phyloP scores from a whole-genome alignment of 2,888 invertebrate genomes.

The Xestoiulus laeticollis region DNA sequence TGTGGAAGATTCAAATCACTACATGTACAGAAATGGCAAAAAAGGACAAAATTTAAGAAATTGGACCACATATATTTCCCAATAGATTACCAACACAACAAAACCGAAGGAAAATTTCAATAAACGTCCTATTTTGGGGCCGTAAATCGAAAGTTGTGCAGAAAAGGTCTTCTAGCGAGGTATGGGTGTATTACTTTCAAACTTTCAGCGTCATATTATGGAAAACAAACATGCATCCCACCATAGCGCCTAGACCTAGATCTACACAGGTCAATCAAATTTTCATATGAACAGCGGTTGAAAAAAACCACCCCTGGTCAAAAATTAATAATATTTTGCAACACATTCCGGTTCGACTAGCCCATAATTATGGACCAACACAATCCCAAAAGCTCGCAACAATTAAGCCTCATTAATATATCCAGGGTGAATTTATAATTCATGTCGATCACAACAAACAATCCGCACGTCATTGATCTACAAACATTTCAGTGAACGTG shows the following conservation, averaged over 20 bases:
- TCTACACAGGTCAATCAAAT: background rate
- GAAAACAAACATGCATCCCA: background rate
- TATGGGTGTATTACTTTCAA: too few species aligned
- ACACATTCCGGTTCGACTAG: background rate
- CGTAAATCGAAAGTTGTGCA: too few species aligned
- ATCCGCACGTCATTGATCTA: background rate
- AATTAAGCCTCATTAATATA: background rate
- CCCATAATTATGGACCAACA: background rate
- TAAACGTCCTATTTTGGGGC: too few species aligned
- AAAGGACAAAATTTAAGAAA: too few species aligned
- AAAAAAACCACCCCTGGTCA: background rate
- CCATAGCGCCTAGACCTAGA: background rate
- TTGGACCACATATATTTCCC: too few species aligned
- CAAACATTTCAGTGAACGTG: background rate
- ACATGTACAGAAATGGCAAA: too few species aligned
- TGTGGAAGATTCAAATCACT: too few species aligned
- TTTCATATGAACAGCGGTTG: background rate
- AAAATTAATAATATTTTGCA: background rate
- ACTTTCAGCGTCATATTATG: background rate
- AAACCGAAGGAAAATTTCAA: too few species aligned
- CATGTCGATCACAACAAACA: background rate
- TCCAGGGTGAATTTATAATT: background rate
- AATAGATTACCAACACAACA: too few species aligned
- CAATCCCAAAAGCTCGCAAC: background rate
- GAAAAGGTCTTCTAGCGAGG: too few species aligned